Base-by-base conservation (phyloP, 2,797 vertebrate genomes). In the Acanthurus tractus region DNA sequence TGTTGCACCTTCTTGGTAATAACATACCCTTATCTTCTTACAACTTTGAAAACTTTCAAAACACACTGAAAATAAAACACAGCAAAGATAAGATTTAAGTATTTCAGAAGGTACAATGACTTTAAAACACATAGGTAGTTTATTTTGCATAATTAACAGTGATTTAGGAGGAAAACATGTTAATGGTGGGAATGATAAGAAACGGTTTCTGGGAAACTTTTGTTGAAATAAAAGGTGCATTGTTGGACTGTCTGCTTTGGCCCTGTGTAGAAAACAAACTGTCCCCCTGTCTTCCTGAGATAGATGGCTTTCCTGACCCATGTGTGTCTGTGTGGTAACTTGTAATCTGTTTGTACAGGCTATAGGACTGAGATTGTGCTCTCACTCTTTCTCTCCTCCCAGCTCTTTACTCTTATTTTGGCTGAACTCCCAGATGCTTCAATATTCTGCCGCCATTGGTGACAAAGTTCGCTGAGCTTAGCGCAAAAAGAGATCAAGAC, bases 141-240 rank as follows among this genome's bases (percentile, higher is more conserved):
- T 77, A 53, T 78, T 78, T 80, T 59, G 67, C 22, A 9, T 68
- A 40, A 76, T 86, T 83, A 83, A 89, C 74, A 68, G 74, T 65
- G 72, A 83, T 74, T 82, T 75, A 56, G 34, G 55, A 61, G 79
- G 86, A 63, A 86, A 79, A 56, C 46, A n/a, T 70, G 80, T 75
- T 76, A 74, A 63, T 78, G 78, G 63, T 29, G 49, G 79, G 76
- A 90, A 86, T 87, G 86, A 91, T 88, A 63, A 81, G 86, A 65
- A 38, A 46, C 63, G 73, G 61, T 50, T 91, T 92, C 85, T 25
- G 58, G 88, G 87, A 88, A 89, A 84, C 58, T 59, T 82, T 87
- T 84, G 86, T 72, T 63, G 77, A 89, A 94, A 93, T 93, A 92
- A 93, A 94, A 90, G 87, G 73, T 56, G 67, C 85, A 91, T 94